These are phyloP conservation scores for Anniella stebbinsi DNA, from an alignment of 2,797 vertebrate genomes.

Conservation along the genomic window DNA sequence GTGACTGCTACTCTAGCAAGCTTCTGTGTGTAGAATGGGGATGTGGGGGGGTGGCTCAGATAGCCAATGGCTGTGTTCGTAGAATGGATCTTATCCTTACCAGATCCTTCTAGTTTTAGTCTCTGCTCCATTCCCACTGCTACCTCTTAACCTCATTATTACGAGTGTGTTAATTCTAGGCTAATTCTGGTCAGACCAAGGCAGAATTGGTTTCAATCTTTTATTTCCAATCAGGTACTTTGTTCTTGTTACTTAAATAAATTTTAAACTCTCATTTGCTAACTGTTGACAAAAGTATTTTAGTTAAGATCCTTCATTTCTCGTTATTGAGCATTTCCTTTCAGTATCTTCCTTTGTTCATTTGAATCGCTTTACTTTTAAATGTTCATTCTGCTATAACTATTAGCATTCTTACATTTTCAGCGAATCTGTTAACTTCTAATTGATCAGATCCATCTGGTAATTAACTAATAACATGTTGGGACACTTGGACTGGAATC, in stretches of 20 bases:
- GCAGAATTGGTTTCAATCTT: background rate
- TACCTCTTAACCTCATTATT: background rate
- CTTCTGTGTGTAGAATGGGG: no score
- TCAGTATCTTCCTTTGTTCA: background rate
- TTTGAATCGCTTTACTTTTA: background rate
- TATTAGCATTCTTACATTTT: background rate
- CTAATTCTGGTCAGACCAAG: background rate
- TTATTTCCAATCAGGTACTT: no score
- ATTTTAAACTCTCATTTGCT: no score
- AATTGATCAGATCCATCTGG: background rate
- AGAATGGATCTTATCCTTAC: background rate
- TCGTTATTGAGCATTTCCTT: background rate
- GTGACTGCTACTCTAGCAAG: no score
- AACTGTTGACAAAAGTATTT: no score
- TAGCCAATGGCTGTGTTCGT: no score
- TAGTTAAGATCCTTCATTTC: background rate
- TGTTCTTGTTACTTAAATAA: no score
- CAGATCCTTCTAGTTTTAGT: background rate
- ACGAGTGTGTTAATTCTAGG: no score
- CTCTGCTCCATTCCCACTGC: background rate
- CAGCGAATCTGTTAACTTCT: background rate
- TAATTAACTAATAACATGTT: background rate
- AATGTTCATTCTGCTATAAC: background rate
- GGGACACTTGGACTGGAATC: background rate
- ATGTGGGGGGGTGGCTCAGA: no score